These are phyloP conservation scores for Spilarctia lutea DNA, from an alignment of 2,888 invertebrate genomes.

Conservation along the genomic window DNA sequence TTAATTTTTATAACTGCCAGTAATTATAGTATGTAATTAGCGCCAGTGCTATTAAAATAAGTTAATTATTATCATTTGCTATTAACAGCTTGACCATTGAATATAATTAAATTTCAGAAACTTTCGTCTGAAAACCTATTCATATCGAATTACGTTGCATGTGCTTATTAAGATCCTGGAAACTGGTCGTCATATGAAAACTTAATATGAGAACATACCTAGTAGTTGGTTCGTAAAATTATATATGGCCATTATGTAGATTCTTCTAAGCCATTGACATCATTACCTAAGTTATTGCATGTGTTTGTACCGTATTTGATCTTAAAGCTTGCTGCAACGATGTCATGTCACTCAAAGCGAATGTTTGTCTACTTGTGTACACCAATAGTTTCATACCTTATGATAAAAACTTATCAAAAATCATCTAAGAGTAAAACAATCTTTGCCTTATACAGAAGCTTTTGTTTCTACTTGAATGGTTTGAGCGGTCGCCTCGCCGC, in stretches of 20 bases:
- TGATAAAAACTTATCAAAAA: background rate
- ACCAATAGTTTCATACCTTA: background rate
- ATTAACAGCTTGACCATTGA: background rate
- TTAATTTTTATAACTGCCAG: background rate
- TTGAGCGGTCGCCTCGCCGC: too few relatives aligned
- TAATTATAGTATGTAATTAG: background rate
- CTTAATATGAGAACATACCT: background rate
- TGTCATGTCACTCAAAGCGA: background rate
- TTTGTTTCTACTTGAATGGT: too few relatives aligned
- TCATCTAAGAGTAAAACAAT: background rate
- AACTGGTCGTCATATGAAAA: background rate
- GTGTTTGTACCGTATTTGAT: background rate
- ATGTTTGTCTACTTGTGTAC: background rate
- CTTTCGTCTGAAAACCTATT: background rate
- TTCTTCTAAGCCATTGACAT: background rate
- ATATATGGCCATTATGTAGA: background rate
- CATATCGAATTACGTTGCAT: background rate
- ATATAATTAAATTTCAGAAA: background rate
- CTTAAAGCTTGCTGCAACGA: background rate
- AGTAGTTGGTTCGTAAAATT: background rate
- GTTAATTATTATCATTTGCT: background rate
- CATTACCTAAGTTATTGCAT: background rate
- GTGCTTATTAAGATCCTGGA: background rate
- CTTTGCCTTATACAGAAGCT: background rate
- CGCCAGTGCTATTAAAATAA: background rate